These are phyloP conservation scores for Erythrolamprus reginae DNA, from an alignment of 2,113 vertebrate genomes.

Conservation along the genomic window DNA sequence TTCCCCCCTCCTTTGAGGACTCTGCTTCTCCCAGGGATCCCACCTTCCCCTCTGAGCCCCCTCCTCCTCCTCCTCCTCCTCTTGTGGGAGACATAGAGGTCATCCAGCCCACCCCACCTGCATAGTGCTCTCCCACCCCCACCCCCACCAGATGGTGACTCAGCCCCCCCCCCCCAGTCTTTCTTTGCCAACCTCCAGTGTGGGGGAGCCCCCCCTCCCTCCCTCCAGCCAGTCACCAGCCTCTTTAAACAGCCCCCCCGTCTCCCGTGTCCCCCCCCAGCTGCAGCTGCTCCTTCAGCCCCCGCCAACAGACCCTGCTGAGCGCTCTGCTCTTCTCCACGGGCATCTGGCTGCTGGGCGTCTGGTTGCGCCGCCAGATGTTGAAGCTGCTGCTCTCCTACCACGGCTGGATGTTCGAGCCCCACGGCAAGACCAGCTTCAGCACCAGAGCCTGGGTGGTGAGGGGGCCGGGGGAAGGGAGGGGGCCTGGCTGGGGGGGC, in stretches of 20 bases:
- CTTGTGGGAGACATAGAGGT: too few species aligned
- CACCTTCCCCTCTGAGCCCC: neutral
- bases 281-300: conserved; percentile 25
- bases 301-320: conserved; percentile 60
- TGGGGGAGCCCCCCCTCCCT: neutral
- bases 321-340: conserved; percentile 84
- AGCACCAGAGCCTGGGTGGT: conserved; percentile 87
- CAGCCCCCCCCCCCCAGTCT: too few species aligned
- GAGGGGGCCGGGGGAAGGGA: conserved; percentile 50
- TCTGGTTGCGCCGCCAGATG: conserved; percentile 80
- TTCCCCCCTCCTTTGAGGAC: neutral
- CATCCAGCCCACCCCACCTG: neutral
- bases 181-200: neutral
- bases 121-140: neutral
- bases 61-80: neutral
- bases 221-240: neutral
- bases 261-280: neutral
- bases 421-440: conserved; percentile 78
- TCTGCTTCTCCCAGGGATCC: neutral
- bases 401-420: conserved; percentile 94
- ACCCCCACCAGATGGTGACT: neutral
- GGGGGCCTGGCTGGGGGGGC: too few species aligned
- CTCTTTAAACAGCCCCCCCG: neutral
- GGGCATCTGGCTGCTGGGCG: conserved; percentile 80
- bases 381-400: conserved; percentile 87